A percentile compares a stretch with the other conserved stretches of the same genome.
phyloP scores from a whole-genome alignment of 2,888 invertebrate genomes.

The Conistra vaccinii region DNA sequence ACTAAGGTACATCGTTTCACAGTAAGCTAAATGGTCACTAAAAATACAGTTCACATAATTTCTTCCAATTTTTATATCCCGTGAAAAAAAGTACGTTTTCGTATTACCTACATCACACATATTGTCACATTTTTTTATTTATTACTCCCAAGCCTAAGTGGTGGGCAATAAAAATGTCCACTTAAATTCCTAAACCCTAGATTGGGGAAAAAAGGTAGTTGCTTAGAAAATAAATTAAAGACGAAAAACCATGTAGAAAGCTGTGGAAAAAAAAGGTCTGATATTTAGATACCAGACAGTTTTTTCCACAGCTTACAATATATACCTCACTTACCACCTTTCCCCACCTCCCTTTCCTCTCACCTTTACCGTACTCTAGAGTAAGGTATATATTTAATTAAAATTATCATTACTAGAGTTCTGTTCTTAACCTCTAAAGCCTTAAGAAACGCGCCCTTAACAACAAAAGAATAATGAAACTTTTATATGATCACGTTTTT shows the following conservation, averaged over 20 bases:
- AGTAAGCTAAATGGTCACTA: not conserved
- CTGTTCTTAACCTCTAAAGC: no score
- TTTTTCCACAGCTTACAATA: no score
- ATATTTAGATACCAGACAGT: no score
- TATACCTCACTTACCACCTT: no score
- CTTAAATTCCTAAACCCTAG: not conserved
- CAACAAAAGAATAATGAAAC: no score
- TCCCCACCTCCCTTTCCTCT: no score
- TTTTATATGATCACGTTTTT: no score
- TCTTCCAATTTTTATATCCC: not conserved
- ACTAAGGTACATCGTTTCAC: not conserved
- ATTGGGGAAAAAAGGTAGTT: not conserved
- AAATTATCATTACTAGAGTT: not conserved
- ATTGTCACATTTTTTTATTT: constrained; percentile 27
- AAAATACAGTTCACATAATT: not conserved
- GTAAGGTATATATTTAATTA: not conserved
- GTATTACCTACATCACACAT: not conserved
- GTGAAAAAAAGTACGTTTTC: not conserved
- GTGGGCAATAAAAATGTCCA: constrained; percentile 24
- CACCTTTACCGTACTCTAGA: no score
- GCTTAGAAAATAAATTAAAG: not conserved
- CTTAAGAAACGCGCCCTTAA: no score
- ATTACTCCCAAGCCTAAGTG: constrained; percentile 14
- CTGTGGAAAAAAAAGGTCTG: not conserved
- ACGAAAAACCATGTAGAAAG: not conserved